These are phyloP conservation scores for Semotilus atromaculatus DNA, from an alignment of 2,797 vertebrate species.

Conservation along the genomic window DNA sequence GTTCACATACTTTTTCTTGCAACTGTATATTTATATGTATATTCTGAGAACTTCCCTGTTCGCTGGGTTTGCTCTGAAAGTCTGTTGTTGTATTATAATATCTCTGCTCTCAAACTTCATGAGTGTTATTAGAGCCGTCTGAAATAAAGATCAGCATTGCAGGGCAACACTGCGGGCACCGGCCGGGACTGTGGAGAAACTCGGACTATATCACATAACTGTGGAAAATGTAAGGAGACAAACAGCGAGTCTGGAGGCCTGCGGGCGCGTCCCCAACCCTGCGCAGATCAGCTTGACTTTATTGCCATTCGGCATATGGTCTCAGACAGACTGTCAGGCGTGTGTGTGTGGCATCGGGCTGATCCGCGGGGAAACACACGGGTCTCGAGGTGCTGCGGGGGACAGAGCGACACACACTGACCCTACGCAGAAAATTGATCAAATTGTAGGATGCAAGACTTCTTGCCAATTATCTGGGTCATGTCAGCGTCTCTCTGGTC, in stretches of 20 bases:
- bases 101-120: conserved; percentile 58
- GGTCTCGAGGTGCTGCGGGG: conserved; percentile 76
- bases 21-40: too few species aligned
- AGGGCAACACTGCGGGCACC: conserved; percentile 51
- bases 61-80: not conserved
- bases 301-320: conserved; percentile 84
- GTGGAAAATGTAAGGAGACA: conserved; percentile 68
- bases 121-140: conserved; percentile 58
- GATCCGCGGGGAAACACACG: conserved; percentile 78
- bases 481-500: conserved; percentile 80
- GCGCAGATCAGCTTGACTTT: conserved; percentile 78
- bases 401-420: conserved; percentile 74
- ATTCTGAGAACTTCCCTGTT: not conserved
- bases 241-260: conserved; percentile 70
- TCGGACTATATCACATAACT: conserved; percentile 74
- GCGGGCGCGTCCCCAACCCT: conserved; percentile 72
- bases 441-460: conserved; percentile 83
- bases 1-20: too few species aligned
- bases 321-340: conserved; percentile 83
- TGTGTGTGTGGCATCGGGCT: conserved; percentile 76
- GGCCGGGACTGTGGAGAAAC: conserved; percentile 63
- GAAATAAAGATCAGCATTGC: conserved; percentile 68
- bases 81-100: conserved; percentile 15
- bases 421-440: conserved; percentile 82
- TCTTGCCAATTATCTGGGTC: conserved; percentile 84